Percentiles rank a stretch among this genome's conserved stretches.
Conservation (phyloP, 92 coral and sea anemone genomes). For the Siderastrea siderea region DNA sequence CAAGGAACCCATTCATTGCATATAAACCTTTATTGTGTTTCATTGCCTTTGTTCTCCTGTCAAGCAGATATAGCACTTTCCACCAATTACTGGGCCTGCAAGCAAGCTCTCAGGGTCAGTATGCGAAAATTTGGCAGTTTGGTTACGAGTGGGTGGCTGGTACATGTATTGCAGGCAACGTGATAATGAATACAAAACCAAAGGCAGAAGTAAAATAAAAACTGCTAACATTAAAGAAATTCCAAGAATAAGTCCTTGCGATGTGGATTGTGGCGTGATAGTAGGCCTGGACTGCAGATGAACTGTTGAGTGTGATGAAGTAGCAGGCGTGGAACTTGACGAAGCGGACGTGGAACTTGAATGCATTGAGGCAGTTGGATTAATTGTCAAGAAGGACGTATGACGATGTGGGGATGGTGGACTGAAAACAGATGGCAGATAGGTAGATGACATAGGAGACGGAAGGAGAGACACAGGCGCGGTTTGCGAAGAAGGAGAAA, state of each 20-base stretch:
- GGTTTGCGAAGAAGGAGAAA: conserved; percentile 6
- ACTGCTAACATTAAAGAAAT: conserved; percentile 7
- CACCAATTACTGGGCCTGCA: too few relatives aligned
- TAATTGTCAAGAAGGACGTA: neutral
- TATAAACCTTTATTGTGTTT: too few relatives aligned
- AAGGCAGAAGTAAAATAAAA: neutral
- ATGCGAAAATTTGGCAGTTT: too few relatives aligned
- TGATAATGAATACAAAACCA: too few relatives aligned
- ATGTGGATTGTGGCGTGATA: conserved; percentile 13
- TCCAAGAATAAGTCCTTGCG: conserved; percentile 7
- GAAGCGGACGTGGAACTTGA: too few relatives aligned
- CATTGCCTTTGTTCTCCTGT: too few relatives aligned
- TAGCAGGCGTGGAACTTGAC: neutral
- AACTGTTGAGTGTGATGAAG: conserved; percentile 5
- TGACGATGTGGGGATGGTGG: neutral
- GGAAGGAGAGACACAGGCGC: neutral
- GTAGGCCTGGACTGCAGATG: conserved; percentile 1
- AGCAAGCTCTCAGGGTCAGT: too few relatives aligned
- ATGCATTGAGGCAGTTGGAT: neutral
- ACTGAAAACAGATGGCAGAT: conserved; percentile 6
- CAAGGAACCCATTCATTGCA: too few relatives aligned
- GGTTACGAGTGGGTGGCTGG: too few relatives aligned
- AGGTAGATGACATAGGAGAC: neutral
- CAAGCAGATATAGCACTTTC: too few relatives aligned
- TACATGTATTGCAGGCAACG: too few relatives aligned